A percentile compares a stretch with the other conserved stretches of the same genome.
Conservation (phyloP, 2,113 vertebrate species). For the Pandion haliaetus region DNA sequence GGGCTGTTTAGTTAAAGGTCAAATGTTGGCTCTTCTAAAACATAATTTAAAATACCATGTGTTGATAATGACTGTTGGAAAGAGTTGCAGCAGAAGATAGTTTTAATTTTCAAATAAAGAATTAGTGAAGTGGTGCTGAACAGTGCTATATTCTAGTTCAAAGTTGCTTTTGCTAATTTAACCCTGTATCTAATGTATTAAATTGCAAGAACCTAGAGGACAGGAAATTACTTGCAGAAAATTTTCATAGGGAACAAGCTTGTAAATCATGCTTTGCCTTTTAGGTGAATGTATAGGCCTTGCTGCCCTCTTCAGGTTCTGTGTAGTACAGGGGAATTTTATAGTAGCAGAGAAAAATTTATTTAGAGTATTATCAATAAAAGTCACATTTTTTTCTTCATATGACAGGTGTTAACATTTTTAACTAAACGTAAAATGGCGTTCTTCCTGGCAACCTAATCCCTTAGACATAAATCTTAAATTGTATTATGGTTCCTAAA, state of each 20-base stretch:
- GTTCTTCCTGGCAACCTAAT: background rate
- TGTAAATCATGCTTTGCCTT: background rate
- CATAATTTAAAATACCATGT: background rate
- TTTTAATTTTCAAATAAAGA: background rate
- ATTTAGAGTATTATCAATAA: background rate
- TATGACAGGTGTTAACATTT: background rate
- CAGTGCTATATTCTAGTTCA: background rate
- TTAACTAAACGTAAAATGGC: background rate
- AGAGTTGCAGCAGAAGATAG: background rate
- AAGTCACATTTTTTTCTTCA: background rate
- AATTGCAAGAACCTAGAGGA: background rate
- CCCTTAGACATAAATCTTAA: background rate
- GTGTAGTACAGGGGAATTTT: background rate
- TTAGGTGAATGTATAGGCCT: background rate
- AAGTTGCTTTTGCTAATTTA: background rate
- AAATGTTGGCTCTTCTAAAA: background rate
- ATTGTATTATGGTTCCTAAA: background rate
- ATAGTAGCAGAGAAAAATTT: background rate
- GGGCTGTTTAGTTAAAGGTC: background rate
- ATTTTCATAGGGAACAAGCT: background rate
- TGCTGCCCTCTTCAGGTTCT: slow-evolving; percentile 8
- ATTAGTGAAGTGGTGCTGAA: background rate
- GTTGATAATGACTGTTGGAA: background rate
- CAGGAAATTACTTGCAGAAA: background rate
- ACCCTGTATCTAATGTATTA: background rate